A percentile compares a stretch with the other conserved stretches of the same genome.
phyloP scores from a whole-genome alignment of 2,113 vertebrate species.

The Xenotilapia caudafasciata region DNA sequence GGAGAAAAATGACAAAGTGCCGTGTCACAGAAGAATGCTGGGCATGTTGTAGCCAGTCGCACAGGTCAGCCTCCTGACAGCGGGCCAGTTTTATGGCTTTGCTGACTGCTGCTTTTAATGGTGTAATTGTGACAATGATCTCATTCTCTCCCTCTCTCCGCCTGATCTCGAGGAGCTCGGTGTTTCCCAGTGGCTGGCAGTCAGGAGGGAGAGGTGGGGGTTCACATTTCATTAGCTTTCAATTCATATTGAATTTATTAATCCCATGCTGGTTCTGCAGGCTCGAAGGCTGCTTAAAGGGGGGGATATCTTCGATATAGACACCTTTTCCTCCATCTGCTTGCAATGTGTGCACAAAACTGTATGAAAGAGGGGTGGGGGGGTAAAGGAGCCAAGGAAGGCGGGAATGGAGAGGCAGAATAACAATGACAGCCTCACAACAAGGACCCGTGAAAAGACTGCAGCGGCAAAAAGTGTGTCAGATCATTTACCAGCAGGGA shows the following conservation, averaged over 20 bases:
- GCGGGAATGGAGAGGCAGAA: constrained; percentile 38
- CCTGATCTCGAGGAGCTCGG: constrained; percentile 36
- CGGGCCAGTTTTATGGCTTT: constrained; percentile 40
- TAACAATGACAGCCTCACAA: constrained; percentile 50
- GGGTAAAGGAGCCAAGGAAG: background rate
- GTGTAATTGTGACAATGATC: constrained; percentile 63
- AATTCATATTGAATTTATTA: constrained; percentile 75
- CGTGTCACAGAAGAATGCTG: constrained; percentile 51
- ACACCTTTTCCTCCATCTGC: constrained; percentile 70
- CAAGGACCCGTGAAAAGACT: constrained; percentile 58
- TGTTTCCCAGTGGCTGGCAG: constrained; percentile 40
- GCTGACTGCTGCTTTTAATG: constrained; percentile 57
- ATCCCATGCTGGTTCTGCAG: constrained; percentile 65
- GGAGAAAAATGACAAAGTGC: constrained; percentile 48
- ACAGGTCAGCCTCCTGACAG: constrained; percentile 56
- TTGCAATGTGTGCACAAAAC: constrained; percentile 56
- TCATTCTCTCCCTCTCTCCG: constrained; percentile 46
- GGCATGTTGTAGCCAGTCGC: constrained; percentile 51
- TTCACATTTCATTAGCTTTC: constrained; percentile 68
- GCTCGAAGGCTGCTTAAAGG: constrained; percentile 46
- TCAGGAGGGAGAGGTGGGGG: constrained; percentile 22
- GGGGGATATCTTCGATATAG: constrained; percentile 35
- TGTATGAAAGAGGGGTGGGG: constrained; percentile 6
- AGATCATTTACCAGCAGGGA: constrained; percentile 69
- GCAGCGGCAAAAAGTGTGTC: constrained; percentile 63